Conservation (phyloP, 1,140 invertebrate species). For the Elymnias hypermnestra region DNA sequence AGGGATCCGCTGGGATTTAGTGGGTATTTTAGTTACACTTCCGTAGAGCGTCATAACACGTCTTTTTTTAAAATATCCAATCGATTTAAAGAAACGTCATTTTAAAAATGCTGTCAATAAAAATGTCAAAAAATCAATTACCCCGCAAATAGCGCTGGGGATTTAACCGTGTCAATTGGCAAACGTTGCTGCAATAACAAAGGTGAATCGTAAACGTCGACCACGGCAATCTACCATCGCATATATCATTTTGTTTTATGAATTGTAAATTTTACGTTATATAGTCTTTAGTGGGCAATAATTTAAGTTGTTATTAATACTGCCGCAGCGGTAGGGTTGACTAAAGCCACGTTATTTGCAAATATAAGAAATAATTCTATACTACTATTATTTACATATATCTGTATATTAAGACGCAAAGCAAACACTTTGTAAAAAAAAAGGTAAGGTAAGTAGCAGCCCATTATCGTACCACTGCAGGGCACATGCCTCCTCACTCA, state of each 20-base stretch:
- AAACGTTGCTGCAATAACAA: constrained; percentile 5
- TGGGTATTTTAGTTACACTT: too few species aligned
- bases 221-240: constrained; percentile 32
- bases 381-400: too few species aligned
- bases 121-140: constrained; percentile 4
- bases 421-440: too few species aligned
- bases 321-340: neutral
- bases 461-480: too few species aligned
- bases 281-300: constrained; percentile 65
- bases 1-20: too few species aligned
- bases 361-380: too few species aligned
- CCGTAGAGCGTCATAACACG: too few species aligned
- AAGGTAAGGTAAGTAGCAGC: too few species aligned
- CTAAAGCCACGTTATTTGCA: neutral
- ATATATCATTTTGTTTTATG: constrained; percentile 68
- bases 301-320: constrained; percentile 36
- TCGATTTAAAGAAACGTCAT: neutral
- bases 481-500: too few species aligned
- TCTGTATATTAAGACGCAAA: too few species aligned
- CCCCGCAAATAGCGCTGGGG: constrained; percentile 4
- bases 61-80: neutral
- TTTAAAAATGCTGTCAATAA: neutral
- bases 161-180: constrained; percentile 10
- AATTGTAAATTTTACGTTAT: constrained; percentile 71
- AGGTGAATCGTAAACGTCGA: constrained; percentile 20